Evolutionary conservation across 2,113 vertebrate species (phyloP), one percentile per base, ranked within the genome.

Genomic region (Synchiropus splendidus): DNA sequence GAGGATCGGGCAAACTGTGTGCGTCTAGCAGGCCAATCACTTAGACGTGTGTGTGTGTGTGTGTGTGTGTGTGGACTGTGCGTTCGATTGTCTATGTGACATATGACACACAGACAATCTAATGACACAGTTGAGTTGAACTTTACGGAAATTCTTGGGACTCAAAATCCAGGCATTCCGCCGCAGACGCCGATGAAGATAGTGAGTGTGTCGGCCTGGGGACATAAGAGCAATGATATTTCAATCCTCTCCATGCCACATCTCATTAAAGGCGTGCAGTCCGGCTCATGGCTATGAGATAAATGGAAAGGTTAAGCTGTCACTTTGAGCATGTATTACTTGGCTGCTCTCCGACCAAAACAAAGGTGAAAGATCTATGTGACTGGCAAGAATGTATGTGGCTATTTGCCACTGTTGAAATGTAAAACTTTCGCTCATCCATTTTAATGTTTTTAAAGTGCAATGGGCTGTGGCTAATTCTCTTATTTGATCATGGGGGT

Each of bases 281-380:
- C 66, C 56, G 58, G 62, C 68, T 72, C 50, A 32, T 54, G 58
- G 71, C 58, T 58, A 68, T n/a, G 15, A 68, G 58, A 74, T 72
- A 74, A 77, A 72, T 77, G 71, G 70, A 79, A 79, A 79, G 77
- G 74, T 75, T 77, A 77, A 75, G 50, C 58, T 72, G 77, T 77
- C 77, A 69, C 55, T 62, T 75, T 69, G 70, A 72, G 62, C 62
- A 54, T 54, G 50, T 49, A 47, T 72, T 67, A 60, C 70, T 59
- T 62, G 54, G 46, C 54, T 57, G 32, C 46, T 12, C 43, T 37
- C 37, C 39, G 60, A 67, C 48, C 46, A 45, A 52, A 61, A 48
- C 51, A 54, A 40, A 48, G 39, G 31, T 50, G 36, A 45, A 58
- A 42, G 55, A 61, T 30, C 35, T 58, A 48, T 51, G 52, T 62